Conservation (phyloP, 2,113 vertebrate genomes). For the Cercocebus atys region DNA sequence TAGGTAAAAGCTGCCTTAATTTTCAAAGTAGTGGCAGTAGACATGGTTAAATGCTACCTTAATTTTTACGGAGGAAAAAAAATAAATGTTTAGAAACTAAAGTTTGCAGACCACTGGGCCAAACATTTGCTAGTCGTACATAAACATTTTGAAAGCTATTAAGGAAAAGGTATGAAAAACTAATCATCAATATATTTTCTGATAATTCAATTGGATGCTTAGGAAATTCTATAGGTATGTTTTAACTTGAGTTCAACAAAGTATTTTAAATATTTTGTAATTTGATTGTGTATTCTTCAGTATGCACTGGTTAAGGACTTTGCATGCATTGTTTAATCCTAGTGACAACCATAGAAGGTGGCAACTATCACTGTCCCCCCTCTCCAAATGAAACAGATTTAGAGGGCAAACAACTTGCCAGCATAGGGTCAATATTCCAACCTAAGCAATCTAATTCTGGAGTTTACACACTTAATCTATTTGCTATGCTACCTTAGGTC, state of each 20-base stretch:
- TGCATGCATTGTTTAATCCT: not conserved
- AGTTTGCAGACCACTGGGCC: not conserved
- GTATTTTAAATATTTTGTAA: not conserved
- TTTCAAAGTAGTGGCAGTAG: not conserved
- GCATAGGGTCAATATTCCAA: not conserved
- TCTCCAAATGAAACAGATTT: not conserved
- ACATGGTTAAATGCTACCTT: not conserved
- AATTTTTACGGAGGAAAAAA: not conserved
- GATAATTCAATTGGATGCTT: not conserved
- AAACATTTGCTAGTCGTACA: not conserved
- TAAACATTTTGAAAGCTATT: not conserved
- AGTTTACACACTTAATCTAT: not conserved
- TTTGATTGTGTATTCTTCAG: not conserved
- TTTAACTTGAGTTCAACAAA: conserved; percentile 28
- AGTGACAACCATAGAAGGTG: not conserved
- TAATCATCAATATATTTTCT: not conserved
- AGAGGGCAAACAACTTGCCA: not conserved
- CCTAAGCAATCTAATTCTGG: not conserved
- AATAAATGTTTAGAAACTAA: not conserved
- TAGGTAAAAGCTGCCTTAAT: not conserved
- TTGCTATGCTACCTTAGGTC: not conserved
- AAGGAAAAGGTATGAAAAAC: not conserved
- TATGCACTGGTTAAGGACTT: not conserved
- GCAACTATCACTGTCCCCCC: not conserved
- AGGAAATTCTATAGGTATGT: not conserved